Base-by-base conservation (phyloP, 2,888 invertebrate species). In the Epinotia bilunana region DNA sequence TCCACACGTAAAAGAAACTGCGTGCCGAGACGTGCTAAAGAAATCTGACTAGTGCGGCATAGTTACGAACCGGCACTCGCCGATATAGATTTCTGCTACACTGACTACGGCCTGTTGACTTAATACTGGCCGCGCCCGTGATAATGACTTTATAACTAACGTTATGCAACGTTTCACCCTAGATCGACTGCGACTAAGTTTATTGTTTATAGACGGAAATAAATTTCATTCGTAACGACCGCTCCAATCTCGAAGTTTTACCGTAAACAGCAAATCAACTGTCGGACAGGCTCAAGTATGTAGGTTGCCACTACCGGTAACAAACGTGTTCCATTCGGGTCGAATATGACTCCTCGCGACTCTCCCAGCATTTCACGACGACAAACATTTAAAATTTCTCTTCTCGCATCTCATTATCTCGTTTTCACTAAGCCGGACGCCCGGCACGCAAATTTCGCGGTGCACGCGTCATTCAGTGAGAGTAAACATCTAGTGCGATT, bases 1-100 rank as follows among this genome's bases (percentile, higher is more conserved):
- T 93, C 92, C 87, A 91, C 93, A 93, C 92, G 93, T 93, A 93
- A 93, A 93, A 93, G 94, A 93, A 94, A 94, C 90, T 86, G 89
- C 90, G 89, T 89, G 87, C 89, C 90, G 82, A 81, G 83, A 83
- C 84, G 86, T 85, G 85, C 88, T 85, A 79, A 90, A 88, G 92
- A 92, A 91, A 92, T 90, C 90, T 89, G 89, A 90, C 89, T 64
- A 64, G 61, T 87, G 86, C 84, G 84, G 83, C 85, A 87, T 81
- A 75, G 75, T 72, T 75, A 72, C 61, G 55, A 39, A 72, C 61
- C 46, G 67, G 75, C 71, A 62, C 39, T 39, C 39, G 9, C 23
- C 46, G 18, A 65, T 75, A 28, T 68, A 61, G 67, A 53, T 67
- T 67, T 61, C 71, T 67, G 71, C 72, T 65, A 23, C 60, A 39